A percentile compares a stretch with the other conserved stretches of the same genome.
Conservation (phyloP, 2,113 vertebrate genomes). For the Clinocottus analis region DNA sequence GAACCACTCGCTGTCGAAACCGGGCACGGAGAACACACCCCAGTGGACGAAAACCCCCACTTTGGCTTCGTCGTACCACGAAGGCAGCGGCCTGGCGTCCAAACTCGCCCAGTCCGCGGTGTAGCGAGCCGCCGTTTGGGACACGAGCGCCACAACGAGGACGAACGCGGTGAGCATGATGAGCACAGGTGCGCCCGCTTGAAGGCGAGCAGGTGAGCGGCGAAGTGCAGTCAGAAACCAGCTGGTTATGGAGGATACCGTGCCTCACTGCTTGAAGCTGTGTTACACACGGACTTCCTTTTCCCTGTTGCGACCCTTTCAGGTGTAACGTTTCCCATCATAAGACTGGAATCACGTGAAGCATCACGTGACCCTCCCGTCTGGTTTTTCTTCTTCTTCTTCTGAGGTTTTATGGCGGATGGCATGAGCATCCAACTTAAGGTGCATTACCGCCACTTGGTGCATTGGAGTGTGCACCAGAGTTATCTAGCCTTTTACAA, state of each 20-base stretch:
- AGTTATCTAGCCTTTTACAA: too few relatives aligned
- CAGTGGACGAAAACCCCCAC: constrained; percentile 95
- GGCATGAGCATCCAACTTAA: too few relatives aligned
- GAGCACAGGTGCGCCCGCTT: too few relatives aligned
- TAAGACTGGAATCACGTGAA: not conserved
- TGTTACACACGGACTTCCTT: too few relatives aligned
- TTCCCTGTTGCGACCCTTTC: not conserved
- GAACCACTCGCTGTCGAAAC: constrained; percentile 96
- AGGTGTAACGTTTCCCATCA: not conserved
- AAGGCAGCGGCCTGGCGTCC: constrained; percentile 89
- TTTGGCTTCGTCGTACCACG: constrained; percentile 92
- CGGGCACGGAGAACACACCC: constrained; percentile 94
- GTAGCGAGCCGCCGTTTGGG: constrained; percentile 70
- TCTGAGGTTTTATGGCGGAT: too few relatives aligned
- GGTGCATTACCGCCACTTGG: too few relatives aligned
- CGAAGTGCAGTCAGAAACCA: not conserved
- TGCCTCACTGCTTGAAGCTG: not conserved
- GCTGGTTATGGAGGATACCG: too few relatives aligned
- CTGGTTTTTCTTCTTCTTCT: not conserved
- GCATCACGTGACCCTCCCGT: not conserved
- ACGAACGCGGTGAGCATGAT: not conserved
- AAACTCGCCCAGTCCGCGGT: constrained; percentile 89
- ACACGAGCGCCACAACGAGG: not conserved
- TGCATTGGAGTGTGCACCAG: too few relatives aligned
- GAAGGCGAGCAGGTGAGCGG: too few relatives aligned